Base-by-base conservation (phyloP, 2,113 vertebrate species). In the Leiothrix lutea region DNA sequence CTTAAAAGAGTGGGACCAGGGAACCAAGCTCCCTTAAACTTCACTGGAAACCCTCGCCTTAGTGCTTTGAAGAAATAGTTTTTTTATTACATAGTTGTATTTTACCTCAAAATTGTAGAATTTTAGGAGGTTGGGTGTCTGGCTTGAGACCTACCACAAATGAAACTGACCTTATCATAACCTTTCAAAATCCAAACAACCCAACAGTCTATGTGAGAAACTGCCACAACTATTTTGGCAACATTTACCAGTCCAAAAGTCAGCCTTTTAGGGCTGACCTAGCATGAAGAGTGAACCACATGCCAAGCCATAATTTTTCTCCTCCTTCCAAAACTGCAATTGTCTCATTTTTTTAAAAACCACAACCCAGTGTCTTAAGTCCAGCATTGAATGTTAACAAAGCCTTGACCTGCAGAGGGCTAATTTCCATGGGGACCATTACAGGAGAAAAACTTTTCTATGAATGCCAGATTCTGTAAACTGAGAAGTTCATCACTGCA, bases 191-290 rank as follows among this genome's bases (percentile, higher is more conserved):
- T 44, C 12, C n/a, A 79, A 94, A 80, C 72, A 88, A 78, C 80
- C 64, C 86, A 91, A 82, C 31, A 80, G 78, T 38, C 87, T 83
- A 66, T 96, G 94, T 96, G 94, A 96, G 93, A 96, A 96, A 96
- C 74, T 71, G 85, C 95, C 94, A 86, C 94, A 96, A 95, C 38
- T 94, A 97, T 96, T 96, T 95, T 97, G 96, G 93, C 95, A 95
- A 36, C 74, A 35, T 33, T 66, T 35, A 75, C 58, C 47, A 70
- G 87, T 73, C 81, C 90, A 66, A 95, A 97, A 96, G 62, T 82
- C 81, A 86, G 85, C 40, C 44, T 90, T 87, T 93, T 92, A 86
- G 56, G 90, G 85, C 92, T 96, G 93, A 94, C 67, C 94, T 90
- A 94, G 92, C 85, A 96, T 61, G 92, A 95, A 90, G 92, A 83